These are phyloP conservation scores for Leptopilina boulardi DNA, from an alignment of 1,140 invertebrate genomes.

Conservation along the genomic window DNA sequence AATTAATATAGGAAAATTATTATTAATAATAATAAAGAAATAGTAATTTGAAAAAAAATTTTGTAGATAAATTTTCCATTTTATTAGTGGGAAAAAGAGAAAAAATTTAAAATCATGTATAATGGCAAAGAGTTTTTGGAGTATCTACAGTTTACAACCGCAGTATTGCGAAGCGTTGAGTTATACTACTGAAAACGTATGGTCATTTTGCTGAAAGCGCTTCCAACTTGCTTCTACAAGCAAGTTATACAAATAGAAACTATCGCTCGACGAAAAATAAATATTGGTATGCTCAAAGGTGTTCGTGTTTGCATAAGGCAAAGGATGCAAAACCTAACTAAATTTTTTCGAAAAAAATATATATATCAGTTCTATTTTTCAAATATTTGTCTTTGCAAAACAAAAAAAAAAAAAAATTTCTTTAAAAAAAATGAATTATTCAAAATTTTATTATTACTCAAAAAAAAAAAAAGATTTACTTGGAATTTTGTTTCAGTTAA, in stretches of 20 bases:
- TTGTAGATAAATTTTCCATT: not conserved
- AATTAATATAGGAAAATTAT: too few relatives aligned
- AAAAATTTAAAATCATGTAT: not conserved
- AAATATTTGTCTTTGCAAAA: not conserved
- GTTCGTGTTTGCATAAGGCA: not conserved
- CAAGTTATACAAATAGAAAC: conserved; percentile 7
- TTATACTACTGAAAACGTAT: not conserved
- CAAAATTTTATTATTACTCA: too few relatives aligned
- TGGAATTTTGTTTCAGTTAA: too few relatives aligned
- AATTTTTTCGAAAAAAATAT: not conserved
- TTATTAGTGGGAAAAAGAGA: too few relatives aligned
- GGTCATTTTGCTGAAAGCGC: not conserved
- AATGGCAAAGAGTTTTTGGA: not conserved
- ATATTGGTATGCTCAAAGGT: not conserved
- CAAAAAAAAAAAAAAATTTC: not conserved
- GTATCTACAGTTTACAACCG: not conserved
- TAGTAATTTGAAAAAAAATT: not conserved
- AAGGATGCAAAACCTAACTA: conserved; percentile 2
- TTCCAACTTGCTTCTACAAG: not conserved
- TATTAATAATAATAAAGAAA: too few relatives aligned
- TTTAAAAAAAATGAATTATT: too few relatives aligned
- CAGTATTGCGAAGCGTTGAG: not conserved
- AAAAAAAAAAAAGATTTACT: too few relatives aligned
- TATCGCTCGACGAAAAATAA: not conserved
- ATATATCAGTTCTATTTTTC: not conserved